These are phyloP conservation scores for Drosophila subsilvestris DNA, from an alignment of 2,888 invertebrate species.

Conservation along the genomic window DNA sequence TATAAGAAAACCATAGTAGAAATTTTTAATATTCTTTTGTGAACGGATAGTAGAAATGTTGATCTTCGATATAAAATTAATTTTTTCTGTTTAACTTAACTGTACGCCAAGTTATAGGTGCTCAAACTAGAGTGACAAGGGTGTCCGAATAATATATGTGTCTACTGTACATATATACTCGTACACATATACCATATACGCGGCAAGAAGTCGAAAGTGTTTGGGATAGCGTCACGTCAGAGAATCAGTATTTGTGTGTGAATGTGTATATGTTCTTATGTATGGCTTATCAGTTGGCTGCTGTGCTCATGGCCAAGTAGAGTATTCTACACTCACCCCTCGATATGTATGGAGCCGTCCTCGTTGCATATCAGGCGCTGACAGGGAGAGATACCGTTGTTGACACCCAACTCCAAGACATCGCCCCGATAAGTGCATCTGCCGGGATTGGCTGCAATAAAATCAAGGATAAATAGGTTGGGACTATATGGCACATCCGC, in stretches of 20 bases:
- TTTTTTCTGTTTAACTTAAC: no score
- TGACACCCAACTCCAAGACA: constrained; percentile 71
- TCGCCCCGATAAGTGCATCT: constrained; percentile 82
- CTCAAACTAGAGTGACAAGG: no score
- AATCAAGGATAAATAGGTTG: background rate
- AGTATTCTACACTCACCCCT: constrained; percentile 77
- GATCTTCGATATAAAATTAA: no score
- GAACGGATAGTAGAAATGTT: no score
- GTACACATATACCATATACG: no score
- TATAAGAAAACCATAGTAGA: no score
- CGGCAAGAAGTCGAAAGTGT: constrained; percentile 27
- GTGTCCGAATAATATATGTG: no score
- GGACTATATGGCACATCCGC: background rate
- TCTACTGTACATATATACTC: no score
- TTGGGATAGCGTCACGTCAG: constrained; percentile 36
- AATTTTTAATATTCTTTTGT: no score
- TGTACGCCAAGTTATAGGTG: no score
- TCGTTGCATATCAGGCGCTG: constrained; percentile 79
- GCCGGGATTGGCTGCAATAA: constrained; percentile 66
- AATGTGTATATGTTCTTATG: background rate
- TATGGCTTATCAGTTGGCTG: constrained; percentile 30
- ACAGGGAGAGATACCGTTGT: constrained; percentile 78
- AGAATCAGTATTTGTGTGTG: background rate
- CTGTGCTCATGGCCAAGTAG: constrained; percentile 25
- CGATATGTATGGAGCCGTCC: constrained; percentile 80